Evolutionary conservation across 1,140 invertebrate species (phyloP).

Genomic region (Stegodyphus dumicola): DNA sequence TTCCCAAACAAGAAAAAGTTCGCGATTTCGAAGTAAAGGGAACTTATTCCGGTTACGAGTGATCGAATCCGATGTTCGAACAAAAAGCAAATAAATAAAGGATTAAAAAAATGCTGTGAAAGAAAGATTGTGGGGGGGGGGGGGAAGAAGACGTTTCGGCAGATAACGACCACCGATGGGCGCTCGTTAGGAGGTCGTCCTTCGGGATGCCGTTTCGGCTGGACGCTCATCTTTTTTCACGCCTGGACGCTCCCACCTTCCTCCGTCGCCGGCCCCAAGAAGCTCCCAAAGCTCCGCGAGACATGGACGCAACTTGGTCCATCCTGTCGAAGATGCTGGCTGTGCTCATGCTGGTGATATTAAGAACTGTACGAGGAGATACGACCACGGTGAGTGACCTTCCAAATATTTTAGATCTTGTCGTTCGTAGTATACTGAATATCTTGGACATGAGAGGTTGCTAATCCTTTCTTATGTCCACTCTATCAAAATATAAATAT

Average conservation of each 20-base stretch:
- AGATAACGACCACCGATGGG: neutral
- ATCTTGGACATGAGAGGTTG: no score
- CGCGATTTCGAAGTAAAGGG: no score
- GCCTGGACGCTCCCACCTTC: neutral
- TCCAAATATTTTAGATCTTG: neutral
- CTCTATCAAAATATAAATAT: no score
- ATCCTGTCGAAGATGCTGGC: neutral
- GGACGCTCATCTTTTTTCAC: slow-evolving; percentile 13
- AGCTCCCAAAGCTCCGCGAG: neutral
- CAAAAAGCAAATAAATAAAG: no score
- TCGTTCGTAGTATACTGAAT: neutral
- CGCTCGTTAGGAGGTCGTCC: slow-evolving; percentile 6
- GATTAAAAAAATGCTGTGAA: no score
- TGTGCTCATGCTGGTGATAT: neutral
- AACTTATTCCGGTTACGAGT: no score
- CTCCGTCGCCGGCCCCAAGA: neutral
- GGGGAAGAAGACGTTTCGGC: no score
- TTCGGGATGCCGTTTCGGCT: slow-evolving; percentile 21
- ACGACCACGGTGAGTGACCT: slow-evolving; percentile 5
- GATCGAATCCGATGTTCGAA: no score
- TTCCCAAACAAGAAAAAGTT: no score
- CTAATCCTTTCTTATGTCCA: no score
- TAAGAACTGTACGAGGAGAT: neutral
- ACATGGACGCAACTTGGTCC: neutral
- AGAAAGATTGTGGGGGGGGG: no score